phyloP scores from a whole-genome alignment of 2,888 invertebrate species.

The Thumatha senex region DNA sequence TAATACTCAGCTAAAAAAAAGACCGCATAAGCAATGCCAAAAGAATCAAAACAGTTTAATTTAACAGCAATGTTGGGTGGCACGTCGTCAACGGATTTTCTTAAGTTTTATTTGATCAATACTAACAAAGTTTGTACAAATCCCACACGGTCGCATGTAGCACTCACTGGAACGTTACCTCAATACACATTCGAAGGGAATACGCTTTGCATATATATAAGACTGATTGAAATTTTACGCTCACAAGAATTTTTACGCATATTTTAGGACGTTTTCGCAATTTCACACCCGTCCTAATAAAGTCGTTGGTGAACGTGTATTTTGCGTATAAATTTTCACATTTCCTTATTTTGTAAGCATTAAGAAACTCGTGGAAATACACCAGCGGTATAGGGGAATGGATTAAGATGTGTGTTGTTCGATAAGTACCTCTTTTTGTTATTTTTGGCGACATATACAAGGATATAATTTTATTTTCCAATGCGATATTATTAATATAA shows the following conservation, averaged over 20 bases:
- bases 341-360: conserved; percentile 34
- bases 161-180: conserved; percentile 26
- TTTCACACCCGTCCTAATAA: conserved; percentile 63
- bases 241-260: conserved; percentile 72
- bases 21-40: background rate
- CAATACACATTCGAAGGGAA: conserved; percentile 25
- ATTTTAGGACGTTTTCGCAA: conserved; percentile 65
- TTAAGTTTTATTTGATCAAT: conserved; percentile 8
- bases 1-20: background rate
- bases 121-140: conserved; percentile 4
- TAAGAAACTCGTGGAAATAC: conserved; percentile 24
- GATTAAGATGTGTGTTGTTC: conserved; percentile 1
- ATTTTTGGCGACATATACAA: background rate
- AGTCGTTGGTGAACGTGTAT: conserved; percentile 47
- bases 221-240: conserved; percentile 80
- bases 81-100: conserved; percentile 1
- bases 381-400: background rate
- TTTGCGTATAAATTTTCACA: conserved; percentile 45
- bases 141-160: conserved; percentile 6
- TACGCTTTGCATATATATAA: conserved; percentile 75
- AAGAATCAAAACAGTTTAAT: background rate
- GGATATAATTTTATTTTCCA: background rate
- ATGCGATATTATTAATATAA: background rate
- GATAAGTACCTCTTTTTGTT: background rate
- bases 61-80: background rate